A percentile compares a stretch with the other conserved stretches of the same genome.
Evolutionary conservation across 1,140 invertebrate genomes (phyloP).

Genomic region (Pantala flavescens): DNA sequence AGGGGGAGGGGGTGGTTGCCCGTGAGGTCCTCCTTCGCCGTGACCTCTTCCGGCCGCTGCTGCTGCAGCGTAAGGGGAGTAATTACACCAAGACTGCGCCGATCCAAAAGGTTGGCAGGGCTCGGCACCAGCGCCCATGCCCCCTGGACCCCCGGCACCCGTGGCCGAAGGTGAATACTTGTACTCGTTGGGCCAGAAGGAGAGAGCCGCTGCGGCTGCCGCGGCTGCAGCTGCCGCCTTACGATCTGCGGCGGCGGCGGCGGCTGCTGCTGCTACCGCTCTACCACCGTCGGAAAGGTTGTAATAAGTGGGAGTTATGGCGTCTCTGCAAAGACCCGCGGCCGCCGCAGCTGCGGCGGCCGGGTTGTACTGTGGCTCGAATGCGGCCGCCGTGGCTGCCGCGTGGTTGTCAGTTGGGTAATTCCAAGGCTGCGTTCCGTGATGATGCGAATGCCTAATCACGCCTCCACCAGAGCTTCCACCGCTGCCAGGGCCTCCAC

Average conservation of each 20-base stretch:
- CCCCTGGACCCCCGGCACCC: slow-evolving; percentile 30
- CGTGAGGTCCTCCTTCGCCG: slow-evolving; percentile 20
- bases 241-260: slow-evolving; percentile 38
- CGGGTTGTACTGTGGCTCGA: slow-evolving; percentile 38
- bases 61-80: slow-evolving; percentile 43
- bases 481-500: slow-evolving; percentile 42
- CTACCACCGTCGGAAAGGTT: slow-evolving; percentile 54
- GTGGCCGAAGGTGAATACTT: slow-evolving; percentile 25
- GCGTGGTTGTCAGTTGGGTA: slow-evolving; percentile 55
- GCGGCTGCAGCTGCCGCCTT: slow-evolving; percentile 25
- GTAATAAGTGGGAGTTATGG: slow-evolving; percentile 62
- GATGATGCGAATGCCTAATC: slow-evolving; percentile 56
- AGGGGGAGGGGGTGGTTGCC: slow-evolving; percentile 59
- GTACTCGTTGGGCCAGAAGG: slow-evolving; percentile 51
- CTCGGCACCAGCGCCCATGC: slow-evolving; percentile 13
- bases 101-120: slow-evolving; percentile 61
- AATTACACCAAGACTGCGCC: slow-evolving; percentile 58
- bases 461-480: slow-evolving; percentile 41
- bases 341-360: slow-evolving; percentile 26
- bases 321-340: slow-evolving; percentile 51
- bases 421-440: slow-evolving; percentile 51
- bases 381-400: slow-evolving; percentile 35
- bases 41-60: slow-evolving; percentile 28
- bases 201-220: slow-evolving; percentile 43
- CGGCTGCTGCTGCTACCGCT: slow-evolving; percentile 39